phyloP scores from a whole-genome alignment of 2,888 invertebrate species.

The Rhingia rostrata region DNA sequence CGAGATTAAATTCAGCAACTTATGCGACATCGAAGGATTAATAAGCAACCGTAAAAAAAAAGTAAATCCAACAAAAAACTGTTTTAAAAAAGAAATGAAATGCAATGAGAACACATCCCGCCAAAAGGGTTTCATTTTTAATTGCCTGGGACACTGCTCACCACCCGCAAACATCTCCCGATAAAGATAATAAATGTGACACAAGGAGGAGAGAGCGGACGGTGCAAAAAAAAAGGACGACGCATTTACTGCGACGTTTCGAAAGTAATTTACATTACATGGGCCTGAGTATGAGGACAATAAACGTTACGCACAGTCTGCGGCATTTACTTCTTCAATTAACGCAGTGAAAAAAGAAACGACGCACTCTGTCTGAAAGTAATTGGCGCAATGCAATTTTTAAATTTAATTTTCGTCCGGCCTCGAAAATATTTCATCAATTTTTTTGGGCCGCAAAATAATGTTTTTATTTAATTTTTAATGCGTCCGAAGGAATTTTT shows the following conservation, averaged over 20 bases:
- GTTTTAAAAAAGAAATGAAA: neutral
- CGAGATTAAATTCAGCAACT: conserved; percentile 59
- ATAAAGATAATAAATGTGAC: conserved; percentile 30
- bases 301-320: conserved; percentile 29
- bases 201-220: neutral
- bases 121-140: conserved; percentile 47
- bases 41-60: conserved; percentile 23
- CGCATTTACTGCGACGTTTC: conserved; percentile 55
- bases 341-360: conserved; percentile 19
- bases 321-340: conserved; percentile 40
- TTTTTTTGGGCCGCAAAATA: neutral
- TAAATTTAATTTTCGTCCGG: conserved; percentile 20
- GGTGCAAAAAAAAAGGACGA: neutral
- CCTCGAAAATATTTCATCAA: neutral
- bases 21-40: conserved; percentile 61
- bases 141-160: conserved; percentile 34
- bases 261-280: conserved; percentile 64
- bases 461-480: conserved; percentile 8
- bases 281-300: conserved; percentile 37
- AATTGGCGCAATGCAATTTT: conserved; percentile 45
- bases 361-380: conserved; percentile 35
- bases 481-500: neutral
- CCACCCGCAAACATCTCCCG: conserved; percentile 12
- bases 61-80: conserved; percentile 14
- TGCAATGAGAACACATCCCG: neutral